phyloP scores from a whole-genome alignment of 2,797 vertebrate genomes.

The Smutsia gigantea region DNA sequence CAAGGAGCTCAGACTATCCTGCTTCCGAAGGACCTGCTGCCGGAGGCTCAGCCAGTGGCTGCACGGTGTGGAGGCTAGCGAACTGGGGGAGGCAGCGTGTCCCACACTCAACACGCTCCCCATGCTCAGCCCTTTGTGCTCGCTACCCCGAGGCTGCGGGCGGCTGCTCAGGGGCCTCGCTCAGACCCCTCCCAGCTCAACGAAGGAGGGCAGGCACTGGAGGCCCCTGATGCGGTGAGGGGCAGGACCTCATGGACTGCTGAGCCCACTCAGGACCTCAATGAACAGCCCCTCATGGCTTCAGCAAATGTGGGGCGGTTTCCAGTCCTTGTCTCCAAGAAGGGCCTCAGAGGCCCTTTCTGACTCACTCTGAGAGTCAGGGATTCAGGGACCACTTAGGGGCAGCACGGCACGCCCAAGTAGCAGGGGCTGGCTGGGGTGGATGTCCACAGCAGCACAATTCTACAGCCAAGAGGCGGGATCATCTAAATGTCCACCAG shows the following conservation, averaged over 20 bases:
- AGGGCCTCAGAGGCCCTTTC: background rate
- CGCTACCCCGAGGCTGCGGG: accelerated
- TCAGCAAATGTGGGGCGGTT: no score
- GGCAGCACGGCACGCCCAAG: accelerated
- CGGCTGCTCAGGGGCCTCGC: no score
- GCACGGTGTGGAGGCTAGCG: no score
- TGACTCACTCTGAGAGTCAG: background rate
- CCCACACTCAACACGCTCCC: accelerated
- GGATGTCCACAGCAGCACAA: background rate
- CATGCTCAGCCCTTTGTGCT: background rate
- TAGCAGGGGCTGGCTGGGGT: background rate
- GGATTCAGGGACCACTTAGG: background rate
- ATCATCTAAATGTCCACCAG: no score
- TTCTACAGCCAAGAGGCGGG: no score
- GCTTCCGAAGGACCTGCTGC: no score
- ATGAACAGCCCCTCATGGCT: no score
- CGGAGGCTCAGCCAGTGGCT: no score
- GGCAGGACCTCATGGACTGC: background rate
- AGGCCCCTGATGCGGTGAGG: background rate
- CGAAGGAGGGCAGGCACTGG: background rate
- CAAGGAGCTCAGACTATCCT: background rate
- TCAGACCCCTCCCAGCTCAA: background rate
- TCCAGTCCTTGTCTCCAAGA: background rate
- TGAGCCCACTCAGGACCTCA: background rate
- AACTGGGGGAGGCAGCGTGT: no score